Evolutionary conservation across 2,797 vertebrate genomes (phyloP), one percentile per base, ranked within the genome.

Genomic region (Xenops minutus): DNA sequence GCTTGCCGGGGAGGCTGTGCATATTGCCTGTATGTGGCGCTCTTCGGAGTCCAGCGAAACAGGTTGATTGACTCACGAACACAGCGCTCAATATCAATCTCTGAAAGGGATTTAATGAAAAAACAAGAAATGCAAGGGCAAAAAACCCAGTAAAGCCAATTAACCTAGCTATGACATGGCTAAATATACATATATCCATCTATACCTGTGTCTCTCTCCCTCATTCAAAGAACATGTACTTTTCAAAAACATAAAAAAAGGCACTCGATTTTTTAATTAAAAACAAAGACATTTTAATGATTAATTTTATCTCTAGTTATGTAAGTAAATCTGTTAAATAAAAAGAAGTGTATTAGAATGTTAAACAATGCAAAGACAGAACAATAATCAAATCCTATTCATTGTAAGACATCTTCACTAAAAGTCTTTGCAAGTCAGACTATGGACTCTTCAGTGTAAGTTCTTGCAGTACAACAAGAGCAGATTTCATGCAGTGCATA

Each of bases 61-160:
- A 99, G 98, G 97, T 96, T 99, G 97, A 99, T 99, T 4, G 99
- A 99, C 97, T 99, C 99, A n/a, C 98, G 98, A 24, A 99, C 99
- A 44, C 99, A 99, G 26, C 99, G 98, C 68, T 99, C 99, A 51
- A 99, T 99, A 77, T 99, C 99, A 20, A 99, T 99, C 98, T 99
- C 99, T 99, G 95, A 27, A 5, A 82, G n/a, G 64, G 29, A 67
- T 89, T 51, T 12, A 8, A 41, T 86, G 52, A 27, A 59, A 66
- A 73, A 43, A 9, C 18, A 59, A 84, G 21, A 49, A 74, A 64
- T 1, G 3, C 12, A 67, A 59, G 9, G 1, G 44, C n/a, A 48
- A 88, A 73, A 52, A 32, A 12, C 30, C 23, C 24, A 51, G 22
- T 8, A 37, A 73, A 79, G 56, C 2, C 3, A 27, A 78, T 36